Base-by-base conservation (phyloP, 1,140 invertebrate species). In the Riptortus pedestris region DNA sequence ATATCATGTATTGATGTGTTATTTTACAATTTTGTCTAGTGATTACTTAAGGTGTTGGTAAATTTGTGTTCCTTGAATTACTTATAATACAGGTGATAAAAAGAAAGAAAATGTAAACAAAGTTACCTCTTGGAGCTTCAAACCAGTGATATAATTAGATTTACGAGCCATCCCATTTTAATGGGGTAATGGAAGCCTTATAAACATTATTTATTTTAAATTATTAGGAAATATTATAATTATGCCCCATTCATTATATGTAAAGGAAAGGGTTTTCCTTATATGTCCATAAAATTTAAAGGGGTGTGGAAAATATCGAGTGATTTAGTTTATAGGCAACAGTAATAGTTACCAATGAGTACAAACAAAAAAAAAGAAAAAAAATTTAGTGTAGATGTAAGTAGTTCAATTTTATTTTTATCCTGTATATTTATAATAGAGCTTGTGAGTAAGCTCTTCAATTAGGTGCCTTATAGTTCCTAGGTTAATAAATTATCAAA, bases 381-480 rank as follows among this genome's bases (percentile, higher is more conserved):
- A 38, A 38, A 38, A 38, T 14, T 55, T 55, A 55, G 51, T 24
- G 24, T 55, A 55, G 51, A 55, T 55, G 51, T 55, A 24, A 24
- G 20, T 55, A 55, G 51, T 55, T 55, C 24, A 55, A 55, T 55
- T 55, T 55, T 55, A 55, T 55, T 55, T 55, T 55, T 26, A 55
- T 55, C 51, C 51, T 55, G 48, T 52, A 52, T 52, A 52, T 52
- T 52, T 52, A 18, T 20, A 55, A 55, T 24, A 55, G 24, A 24
- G 51, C 51, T 55, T 55, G 18, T 47, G 7, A 47, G 22, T 20
- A 47, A 55, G 24, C 18, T 24, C 51, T 55, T n/a, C 14, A 38
- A 38, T 55, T 55, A 55, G 51, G 51, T 55, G 51, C 51, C 51
- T 55, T 55, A 55, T 55, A 55, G 51, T 55, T 55, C 51, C 51